Evolutionary conservation across 2,888 invertebrate genomes (phyloP), one percentile per base, ranked within the genome.

Genomic region (Torymus aiolomorphi): DNA sequence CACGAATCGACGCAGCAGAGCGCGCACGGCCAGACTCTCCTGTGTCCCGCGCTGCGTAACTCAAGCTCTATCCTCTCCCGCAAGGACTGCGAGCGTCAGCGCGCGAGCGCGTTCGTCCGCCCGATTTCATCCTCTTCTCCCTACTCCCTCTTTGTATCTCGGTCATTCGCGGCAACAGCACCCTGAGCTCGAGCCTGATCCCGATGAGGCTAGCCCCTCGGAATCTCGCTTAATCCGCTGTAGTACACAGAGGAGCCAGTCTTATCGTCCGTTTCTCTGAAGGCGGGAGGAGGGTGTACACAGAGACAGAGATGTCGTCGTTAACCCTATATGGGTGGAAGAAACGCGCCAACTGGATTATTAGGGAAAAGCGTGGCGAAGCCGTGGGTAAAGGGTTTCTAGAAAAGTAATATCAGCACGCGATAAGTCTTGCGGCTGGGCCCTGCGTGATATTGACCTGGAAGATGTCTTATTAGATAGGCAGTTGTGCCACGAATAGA

Each of bases 181-280:
- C 13, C 49, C 59, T 59, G 18, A 59, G 4, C 18, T 42, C 16
- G 12, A 69, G 56, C 14, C 57, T 56, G 14, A 54, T 31, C 59
- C 8, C 14, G 20, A 42, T 42, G 42, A 42, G 42, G 18, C 14
- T 5, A 52, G 65, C 57, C 51, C 49, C 56, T 54, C 52, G 57
- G 57, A 76, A 76, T 76, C 76, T 76, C 63, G 65, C 51, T 70
- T 77, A 77, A 77, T 77, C 77, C 63, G 51, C 18, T 20, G 11
- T 49, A 24, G 54, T 70, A 76, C 63, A 76, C 12, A 63, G 12
- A 31, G 42, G 61, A n/a, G 16, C 18, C n/a, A 54, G 67, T 24
- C 78, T 78, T 78, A 73, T 78, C 78, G 49, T 13, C 10, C 20
- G 14, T 10, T 31, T 63, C 42, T 20, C 16, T 57, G 12, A 42